Percentiles rank a stretch among this genome's conserved stretches.
Evolutionary conservation across 2,888 invertebrate species (phyloP).

Genomic region (Macrostomum cliftonense): DNA sequence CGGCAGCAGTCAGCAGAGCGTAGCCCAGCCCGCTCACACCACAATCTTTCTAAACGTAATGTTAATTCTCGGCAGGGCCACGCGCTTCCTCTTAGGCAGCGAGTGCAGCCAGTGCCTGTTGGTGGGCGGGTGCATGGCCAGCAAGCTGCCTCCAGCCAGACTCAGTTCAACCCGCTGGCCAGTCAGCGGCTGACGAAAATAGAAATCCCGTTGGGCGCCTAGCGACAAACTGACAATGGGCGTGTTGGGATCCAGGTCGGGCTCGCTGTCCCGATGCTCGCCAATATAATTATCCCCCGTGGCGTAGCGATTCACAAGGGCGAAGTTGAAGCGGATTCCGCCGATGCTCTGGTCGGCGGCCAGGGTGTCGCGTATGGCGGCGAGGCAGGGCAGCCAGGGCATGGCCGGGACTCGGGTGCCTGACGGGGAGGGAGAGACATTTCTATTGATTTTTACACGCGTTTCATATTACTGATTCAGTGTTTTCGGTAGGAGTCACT

Average conservation of each 20-base stretch:
- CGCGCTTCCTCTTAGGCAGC: slow-evolving; percentile 46
- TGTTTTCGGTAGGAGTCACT: too few species aligned
- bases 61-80: slow-evolving; percentile 46
- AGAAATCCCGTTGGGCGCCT: slow-evolving; percentile 48
- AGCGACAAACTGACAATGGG: slow-evolving; percentile 53
- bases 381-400: slow-evolving; percentile 46
- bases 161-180: slow-evolving; percentile 38
- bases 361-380: slow-evolving; percentile 42
- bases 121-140: slow-evolving; percentile 53
- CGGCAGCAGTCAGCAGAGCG: too few species aligned
- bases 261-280: slow-evolving; percentile 53
- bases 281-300: slow-evolving; percentile 53
- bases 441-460: too few species aligned
- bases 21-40: too few species aligned
- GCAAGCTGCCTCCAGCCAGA: slow-evolving; percentile 49
- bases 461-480: too few species aligned
- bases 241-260: slow-evolving; percentile 45
- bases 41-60: slow-evolving; percentile 44
- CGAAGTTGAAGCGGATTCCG: slow-evolving; percentile 48
- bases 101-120: slow-evolving; percentile 54
- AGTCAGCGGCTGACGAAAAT: slow-evolving; percentile 43
- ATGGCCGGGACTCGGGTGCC: slow-evolving; percentile 47
- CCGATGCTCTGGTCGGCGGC: slow-evolving; percentile 31
- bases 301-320: slow-evolving; percentile 51
- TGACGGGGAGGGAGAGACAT: too few species aligned